Evolutionary conservation across 2,113 vertebrate genomes (phyloP).

Genomic region (Ivindomyrus marchei): DNA sequence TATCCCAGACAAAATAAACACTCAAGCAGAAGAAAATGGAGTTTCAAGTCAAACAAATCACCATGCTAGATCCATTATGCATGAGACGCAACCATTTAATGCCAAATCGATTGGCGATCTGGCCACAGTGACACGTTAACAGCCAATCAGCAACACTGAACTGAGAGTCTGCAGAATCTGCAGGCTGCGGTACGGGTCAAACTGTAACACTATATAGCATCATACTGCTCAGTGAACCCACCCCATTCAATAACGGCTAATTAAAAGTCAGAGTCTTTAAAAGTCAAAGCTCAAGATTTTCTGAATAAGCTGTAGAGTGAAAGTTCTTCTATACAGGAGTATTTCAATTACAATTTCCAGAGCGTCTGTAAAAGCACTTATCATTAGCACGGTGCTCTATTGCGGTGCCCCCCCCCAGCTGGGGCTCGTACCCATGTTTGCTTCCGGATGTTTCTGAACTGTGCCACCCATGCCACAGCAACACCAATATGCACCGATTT

Average conservation of each 20-base stretch:
- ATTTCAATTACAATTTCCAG: slow-evolving; percentile 40
- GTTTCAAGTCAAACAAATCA: background rate
- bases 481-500: background rate
- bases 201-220: background rate
- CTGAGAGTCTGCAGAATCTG: background rate
- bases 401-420: slow-evolving; percentile 16
- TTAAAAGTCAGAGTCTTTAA: background rate
- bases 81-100: background rate
- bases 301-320: background rate
- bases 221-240: background rate
- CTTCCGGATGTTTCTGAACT: background rate
- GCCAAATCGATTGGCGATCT: background rate
- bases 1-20: background rate
- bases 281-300: background rate
- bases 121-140: background rate
- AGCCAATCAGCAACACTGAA: background rate
- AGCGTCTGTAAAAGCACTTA: slow-evolving; percentile 46
- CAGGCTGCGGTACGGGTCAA: background rate
- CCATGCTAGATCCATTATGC: background rate
- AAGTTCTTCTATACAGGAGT: background rate
- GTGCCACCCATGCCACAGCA: background rate
- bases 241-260: background rate
- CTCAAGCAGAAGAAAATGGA: background rate
- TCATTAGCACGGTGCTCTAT: slow-evolving; percentile 41
- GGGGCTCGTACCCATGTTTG: background rate